These are phyloP conservation scores for Hormaphis cornu DNA, from an alignment of 1,140 invertebrate genomes.

Conservation along the genomic window DNA sequence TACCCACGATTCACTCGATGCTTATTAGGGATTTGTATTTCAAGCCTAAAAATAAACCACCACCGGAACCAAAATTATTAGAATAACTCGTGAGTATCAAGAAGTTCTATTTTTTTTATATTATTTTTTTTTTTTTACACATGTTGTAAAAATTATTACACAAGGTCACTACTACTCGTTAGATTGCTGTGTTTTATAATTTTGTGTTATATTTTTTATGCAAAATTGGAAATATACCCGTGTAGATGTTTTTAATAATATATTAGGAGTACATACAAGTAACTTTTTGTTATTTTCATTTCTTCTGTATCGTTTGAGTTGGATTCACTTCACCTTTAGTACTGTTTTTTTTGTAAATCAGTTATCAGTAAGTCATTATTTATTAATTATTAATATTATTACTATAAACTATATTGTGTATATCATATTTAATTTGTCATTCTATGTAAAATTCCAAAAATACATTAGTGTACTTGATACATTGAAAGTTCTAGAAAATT, in stretches of 20 bases:
- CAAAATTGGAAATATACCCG: neutral
- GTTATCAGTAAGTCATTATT: neutral
- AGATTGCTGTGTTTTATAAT: neutral
- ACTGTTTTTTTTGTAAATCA: neutral
- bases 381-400: neutral
- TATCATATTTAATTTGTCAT: neutral
- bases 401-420: neutral
- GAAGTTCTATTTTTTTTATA: too few relatives aligned
- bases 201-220: neutral
- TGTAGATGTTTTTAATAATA: neutral
- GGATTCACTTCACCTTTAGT: too few relatives aligned
- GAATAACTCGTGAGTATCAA: neutral
- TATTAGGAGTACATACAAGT: neutral
- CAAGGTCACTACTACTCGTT: too few relatives aligned
- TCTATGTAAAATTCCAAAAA: too few relatives aligned
- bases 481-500: neutral
- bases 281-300: neutral
- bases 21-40: constrained; percentile 55
- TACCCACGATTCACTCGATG: constrained; percentile 57
- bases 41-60: constrained; percentile 39
- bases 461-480: neutral
- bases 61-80: neutral
- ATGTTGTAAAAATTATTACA: too few relatives aligned
- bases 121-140: neutral
- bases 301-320: neutral